Evolutionary conservation across 2,113 vertebrate species (phyloP), one percentile per base, ranked within the genome.

Genomic region (Megaceryle maxima): DNA sequence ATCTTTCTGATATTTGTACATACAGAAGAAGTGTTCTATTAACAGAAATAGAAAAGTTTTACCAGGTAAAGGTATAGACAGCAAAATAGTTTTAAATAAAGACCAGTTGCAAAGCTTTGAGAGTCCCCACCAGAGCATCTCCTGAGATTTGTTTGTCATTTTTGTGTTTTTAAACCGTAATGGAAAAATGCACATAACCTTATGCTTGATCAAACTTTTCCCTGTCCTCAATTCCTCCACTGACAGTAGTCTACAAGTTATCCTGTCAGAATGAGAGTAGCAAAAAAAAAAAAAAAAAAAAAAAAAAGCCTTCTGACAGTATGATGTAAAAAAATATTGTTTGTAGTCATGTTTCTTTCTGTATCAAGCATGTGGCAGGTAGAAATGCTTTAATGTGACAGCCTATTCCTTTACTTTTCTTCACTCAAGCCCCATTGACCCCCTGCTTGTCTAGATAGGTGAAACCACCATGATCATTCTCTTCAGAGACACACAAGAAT

Each of bases 321-420:
- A 66, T 89, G 96, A 95, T 56, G 91, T 80, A 92, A 94, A 87
- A 93, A 96, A 83, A 95, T 94, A 93, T 92, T 95, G 92, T 94
- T 94, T 95, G 94, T 89, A 93, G 94, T 79, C 95, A 93, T 94
- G 90, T 96, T 96, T 96, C 92, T 96, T 96, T 86, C 92, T 75
- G 73, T 73, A 74, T 88, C 77, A 94, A 91, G 87, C 33, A 82
- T 69, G 80, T 53, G 69, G 94, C 76, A 96, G 86, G 39, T 46
- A 92, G 83, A 94, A 95, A 89, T 64, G 91, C 83, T 94, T 95
- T 94, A 96, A 94, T 79, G 94, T 90, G 92, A 96, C 92, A 96
- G 91, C 63, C 81, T 81, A 95, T 94, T 95, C 63, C 87, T 92
- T 92, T 53, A 87, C 66, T 94, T 92, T 5, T 85, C 74, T 84